phyloP scores from a whole-genome alignment of 2,113 vertebrate genomes.

The Hystrix brachyura region DNA sequence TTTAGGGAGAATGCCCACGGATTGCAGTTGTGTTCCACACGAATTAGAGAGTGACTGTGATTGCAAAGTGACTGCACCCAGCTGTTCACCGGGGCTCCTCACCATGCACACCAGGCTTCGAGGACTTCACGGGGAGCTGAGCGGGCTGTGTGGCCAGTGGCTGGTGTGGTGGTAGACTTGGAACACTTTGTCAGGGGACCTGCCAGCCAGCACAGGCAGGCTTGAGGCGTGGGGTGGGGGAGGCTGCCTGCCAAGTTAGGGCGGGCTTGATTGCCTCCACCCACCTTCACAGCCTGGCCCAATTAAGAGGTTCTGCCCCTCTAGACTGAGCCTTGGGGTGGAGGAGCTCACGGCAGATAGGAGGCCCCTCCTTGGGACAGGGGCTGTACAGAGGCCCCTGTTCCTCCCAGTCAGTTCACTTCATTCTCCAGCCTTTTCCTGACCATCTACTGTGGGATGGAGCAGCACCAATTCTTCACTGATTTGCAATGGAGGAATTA shows the following conservation, averaged over 20 bases:
- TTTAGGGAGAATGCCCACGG: not conserved
- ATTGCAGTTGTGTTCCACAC: not conserved
- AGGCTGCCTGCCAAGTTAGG: not conserved
- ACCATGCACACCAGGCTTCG: not conserved
- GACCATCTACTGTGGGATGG: not conserved
- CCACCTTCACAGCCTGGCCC: not conserved
- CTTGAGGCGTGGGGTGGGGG: not conserved
- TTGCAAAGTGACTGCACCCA: not conserved
- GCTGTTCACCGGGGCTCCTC: not conserved
- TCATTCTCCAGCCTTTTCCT: not conserved
- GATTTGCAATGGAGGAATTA: not conserved
- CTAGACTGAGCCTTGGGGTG: not conserved
- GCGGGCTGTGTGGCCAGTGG: not conserved
- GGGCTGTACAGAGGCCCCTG: not conserved
- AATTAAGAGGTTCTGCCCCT: not conserved
- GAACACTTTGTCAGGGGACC: not conserved
- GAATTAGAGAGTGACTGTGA: not conserved
- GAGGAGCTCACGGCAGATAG: not conserved
- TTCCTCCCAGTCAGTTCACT: not conserved
- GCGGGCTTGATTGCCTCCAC: conserved; percentile 8
- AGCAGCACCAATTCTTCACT: not conserved
- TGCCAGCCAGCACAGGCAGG: not conserved
- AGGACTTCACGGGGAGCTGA: not conserved
- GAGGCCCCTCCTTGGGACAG: not conserved
- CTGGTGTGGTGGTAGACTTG: not conserved